A percentile compares a stretch with the other conserved stretches of the same genome.
These are phyloP conservation scores for Rhinogobio ventralis DNA, from an alignment of 2,797 vertebrate genomes.

Conservation along the genomic window DNA sequence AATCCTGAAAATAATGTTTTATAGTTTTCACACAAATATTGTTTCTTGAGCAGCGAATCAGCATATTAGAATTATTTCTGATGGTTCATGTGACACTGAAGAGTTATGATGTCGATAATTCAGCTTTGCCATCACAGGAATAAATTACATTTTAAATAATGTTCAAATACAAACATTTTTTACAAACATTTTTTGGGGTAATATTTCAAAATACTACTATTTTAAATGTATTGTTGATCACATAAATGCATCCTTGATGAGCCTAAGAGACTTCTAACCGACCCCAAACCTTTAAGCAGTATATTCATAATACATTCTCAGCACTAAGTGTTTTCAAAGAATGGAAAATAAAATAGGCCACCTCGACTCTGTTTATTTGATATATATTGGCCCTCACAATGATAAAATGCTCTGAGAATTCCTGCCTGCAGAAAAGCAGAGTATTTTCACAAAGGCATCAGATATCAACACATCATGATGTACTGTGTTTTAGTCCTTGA, in stretches of 20 bases:
- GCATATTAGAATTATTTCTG: not conserved
- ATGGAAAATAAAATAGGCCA: slow-evolving; percentile 70
- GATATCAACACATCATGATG: slow-evolving; percentile 79
- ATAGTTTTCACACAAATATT: not conserved
- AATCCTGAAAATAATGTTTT: not conserved
- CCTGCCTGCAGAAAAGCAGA: slow-evolving; percentile 75
- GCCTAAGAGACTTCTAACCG: not conserved
- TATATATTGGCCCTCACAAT: slow-evolving; percentile 74
- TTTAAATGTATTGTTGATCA: not conserved
- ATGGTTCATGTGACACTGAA: not conserved
- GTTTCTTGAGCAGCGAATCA: not conserved
- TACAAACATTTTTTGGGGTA: too few species aligned
- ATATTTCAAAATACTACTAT: not conserved
- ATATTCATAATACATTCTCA: not conserved
- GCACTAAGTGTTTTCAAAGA: slow-evolving; percentile 58
- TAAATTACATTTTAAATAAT: not conserved
- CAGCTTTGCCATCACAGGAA: too few species aligned
- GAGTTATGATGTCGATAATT: not conserved
- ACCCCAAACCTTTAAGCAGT: not conserved
- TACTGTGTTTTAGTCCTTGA: slow-evolving; percentile 78
- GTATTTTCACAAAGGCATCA: slow-evolving; percentile 82
- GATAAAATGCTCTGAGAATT: slow-evolving; percentile 78
- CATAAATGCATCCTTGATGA: not conserved
- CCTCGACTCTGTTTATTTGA: slow-evolving; percentile 78
- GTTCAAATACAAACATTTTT: not conserved